Evolutionary conservation across 2,113 vertebrate species (phyloP), one percentile per base, ranked within the genome.

Genomic region (Hippocampus abdominalis): DNA sequence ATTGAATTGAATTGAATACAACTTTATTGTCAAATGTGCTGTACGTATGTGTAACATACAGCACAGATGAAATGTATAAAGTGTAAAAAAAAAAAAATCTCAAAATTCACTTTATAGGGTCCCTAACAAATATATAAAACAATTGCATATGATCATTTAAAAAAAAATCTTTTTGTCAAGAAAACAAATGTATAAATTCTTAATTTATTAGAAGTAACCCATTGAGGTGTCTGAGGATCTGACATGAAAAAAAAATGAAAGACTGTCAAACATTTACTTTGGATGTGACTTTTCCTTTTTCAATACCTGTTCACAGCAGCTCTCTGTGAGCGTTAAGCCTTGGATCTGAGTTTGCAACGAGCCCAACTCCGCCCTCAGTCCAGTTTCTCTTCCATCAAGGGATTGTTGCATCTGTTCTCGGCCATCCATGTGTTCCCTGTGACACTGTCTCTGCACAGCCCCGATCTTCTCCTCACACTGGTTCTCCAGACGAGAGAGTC

Each of bases 281-380:
- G 25, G 27, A 15, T 29, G 32, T 36, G 42, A 66, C 25, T 66
- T 25, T 66, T 4, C 18, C 32, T 51, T 51, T 66, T 25, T 54
- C 48, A 20, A 25, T 11, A 91, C 90, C 87, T 94, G 93, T 76
- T 92, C 85, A 12, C 96, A 99, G 89, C 96, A 98, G 90, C 93
- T 93, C 72, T 94, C 93, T 2, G 94, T 94, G 68, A 94, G 87
- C 0, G 93, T 96, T 16, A 99, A 86, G 44, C 95, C 96, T 89
- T 96, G 96, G 71, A 99, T 94, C 87, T 92, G 95, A 44, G 93
- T 92, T 73, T 96, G 94, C 66, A 99, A 86, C 57, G 95, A 89
- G 0, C 94, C 94, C 79, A 98, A 88, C 79, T 99, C 95, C 71
- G 93, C 91, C 70, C 94, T 94, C 72, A 98, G 86, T 40, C 95